phyloP scores from a whole-genome alignment of 2,888 invertebrate species.

The Saturnia japonica region DNA sequence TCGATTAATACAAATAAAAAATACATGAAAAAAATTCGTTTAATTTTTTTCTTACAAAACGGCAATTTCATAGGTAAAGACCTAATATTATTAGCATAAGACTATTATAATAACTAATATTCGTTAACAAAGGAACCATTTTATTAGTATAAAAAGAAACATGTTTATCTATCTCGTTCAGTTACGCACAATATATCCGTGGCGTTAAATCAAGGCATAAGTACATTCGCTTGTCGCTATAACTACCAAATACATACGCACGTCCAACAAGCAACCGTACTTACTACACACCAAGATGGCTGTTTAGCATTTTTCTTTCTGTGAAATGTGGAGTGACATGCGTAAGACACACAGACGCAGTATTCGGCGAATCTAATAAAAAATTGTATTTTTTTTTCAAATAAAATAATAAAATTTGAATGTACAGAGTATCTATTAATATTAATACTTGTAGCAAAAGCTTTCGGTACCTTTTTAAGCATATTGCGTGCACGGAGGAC shows the following conservation, averaged over 20 bases:
- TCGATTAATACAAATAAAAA: too few relatives aligned
- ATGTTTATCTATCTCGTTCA: not conserved
- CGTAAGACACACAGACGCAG: conserved; percentile 23
- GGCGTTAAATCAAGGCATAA: not conserved
- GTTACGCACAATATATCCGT: not conserved
- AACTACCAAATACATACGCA: conserved; percentile 24
- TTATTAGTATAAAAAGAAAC: not conserved
- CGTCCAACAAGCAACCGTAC: conserved; percentile 37
- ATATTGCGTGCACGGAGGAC: too few relatives aligned
- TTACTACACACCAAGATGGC: conserved; percentile 40
- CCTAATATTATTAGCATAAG: too few relatives aligned
- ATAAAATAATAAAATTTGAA: not conserved
- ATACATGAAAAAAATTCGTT: too few relatives aligned
- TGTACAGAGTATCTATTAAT: too few relatives aligned
- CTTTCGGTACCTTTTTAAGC: too few relatives aligned
- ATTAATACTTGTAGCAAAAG: too few relatives aligned
- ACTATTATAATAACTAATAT: not conserved
- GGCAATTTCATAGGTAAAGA: too few relatives aligned
- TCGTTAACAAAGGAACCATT: not conserved
- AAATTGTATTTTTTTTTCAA: not conserved
- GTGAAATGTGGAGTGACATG: conserved; percentile 34
- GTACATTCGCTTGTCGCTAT: not conserved
- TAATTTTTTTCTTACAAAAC: too few relatives aligned
- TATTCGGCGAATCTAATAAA: not conserved
- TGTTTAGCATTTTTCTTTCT: conserved; percentile 47